Evolutionary conservation across 2,113 vertebrate genomes (phyloP), one percentile per base, ranked within the genome.

Genomic region (Gambusia holbrooki): DNA sequence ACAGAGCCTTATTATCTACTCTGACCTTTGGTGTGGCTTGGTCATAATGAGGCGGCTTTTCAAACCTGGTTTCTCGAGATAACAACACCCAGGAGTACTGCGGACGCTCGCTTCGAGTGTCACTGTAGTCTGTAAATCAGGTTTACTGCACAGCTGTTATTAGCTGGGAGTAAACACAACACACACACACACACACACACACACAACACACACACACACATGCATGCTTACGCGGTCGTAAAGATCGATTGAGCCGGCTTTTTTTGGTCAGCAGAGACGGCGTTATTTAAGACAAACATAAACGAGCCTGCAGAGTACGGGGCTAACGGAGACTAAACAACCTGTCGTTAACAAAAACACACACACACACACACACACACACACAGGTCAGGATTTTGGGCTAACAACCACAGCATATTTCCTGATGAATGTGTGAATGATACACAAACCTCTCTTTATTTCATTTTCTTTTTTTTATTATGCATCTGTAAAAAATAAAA

Each of bases 231-330:
- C 73, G 33, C 54, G n/a, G n/a, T 74, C 79, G 68, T 11, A 54
- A 64, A 69, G 27, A 32, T 78, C 64, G 33, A 70, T 80, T 79
- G 14, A 74, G 61, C 19, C 8, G 7, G 32, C 13, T 17, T 66
- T 17, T 66, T 74, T 33, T 62, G 29, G 3, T 40, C 48, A 17
- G 61, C 51, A 40, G n/a, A 54, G 35, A 71, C 74, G 32, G 15
- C 7, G 29, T 83, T 81, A 79, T 84, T 84, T 86, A 83, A 77
- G 71, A 68, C 12, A 8, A 25, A 37, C 80, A 73, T 80, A 78
- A 89, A 80, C 2, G 5, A 73, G 51, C 63, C 17, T 67, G 81
- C 76, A n/a, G 68, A 73, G 73, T 35, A 30, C 27, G 62, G 9
- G n/a, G 62, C 67, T 77, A 70, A 75, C 60, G 25, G 69, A 7